phyloP scores from a whole-genome alignment of 2,888 invertebrate genomes.

The Mactromeris polynyma region DNA sequence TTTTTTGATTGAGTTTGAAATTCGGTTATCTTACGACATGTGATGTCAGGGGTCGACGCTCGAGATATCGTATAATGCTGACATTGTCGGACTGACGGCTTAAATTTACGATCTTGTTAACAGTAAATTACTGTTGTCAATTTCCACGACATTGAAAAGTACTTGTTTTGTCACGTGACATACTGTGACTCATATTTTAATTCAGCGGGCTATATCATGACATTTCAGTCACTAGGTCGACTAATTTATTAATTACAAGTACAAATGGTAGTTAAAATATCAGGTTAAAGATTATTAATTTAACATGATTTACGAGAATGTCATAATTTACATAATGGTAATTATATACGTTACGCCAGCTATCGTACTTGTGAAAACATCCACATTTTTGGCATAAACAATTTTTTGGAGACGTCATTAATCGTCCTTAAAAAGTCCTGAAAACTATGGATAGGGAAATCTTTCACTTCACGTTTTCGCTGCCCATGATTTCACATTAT shows the following conservation, averaged over 20 bases:
- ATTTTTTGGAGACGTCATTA: no score
- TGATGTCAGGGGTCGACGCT: not conserved
- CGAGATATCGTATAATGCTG: not conserved
- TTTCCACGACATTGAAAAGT: constrained; percentile 6
- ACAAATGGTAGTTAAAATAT: not conserved
- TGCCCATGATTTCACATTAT: no score
- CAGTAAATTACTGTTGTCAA: not conserved
- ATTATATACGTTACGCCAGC: not conserved
- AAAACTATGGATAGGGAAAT: no score
- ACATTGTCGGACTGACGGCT: not conserved
- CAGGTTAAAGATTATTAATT: not conserved
- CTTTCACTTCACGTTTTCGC: no score
- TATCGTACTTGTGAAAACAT: no score
- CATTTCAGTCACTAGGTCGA: not conserved
- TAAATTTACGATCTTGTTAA: not conserved
- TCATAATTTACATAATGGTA: not conserved
- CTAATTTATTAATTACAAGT: not conserved
- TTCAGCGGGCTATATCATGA: not conserved
- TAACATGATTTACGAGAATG: not conserved
- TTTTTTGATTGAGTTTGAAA: not conserved
- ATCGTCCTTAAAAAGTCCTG: no score
- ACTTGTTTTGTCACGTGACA: not conserved
- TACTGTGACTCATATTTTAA: not conserved
- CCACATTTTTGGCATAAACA: no score
- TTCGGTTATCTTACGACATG: not conserved